Evolutionary conservation across 2,797 vertebrate genomes (phyloP).

Genomic region (Heliangelus exortis): DNA sequence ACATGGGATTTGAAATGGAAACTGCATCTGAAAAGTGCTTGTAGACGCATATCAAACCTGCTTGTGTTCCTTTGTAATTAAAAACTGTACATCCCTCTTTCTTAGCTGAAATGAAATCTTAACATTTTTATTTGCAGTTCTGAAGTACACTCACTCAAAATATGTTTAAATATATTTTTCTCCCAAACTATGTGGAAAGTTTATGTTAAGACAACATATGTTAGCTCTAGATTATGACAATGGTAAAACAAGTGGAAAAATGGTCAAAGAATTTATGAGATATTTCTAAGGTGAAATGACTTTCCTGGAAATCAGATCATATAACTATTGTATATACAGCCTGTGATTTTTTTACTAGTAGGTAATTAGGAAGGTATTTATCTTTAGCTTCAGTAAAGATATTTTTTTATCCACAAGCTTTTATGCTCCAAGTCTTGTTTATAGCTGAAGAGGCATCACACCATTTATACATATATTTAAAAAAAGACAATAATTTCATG

Average conservation of each 20-base stretch:
- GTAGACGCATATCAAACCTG: neutral
- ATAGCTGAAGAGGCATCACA: neutral
- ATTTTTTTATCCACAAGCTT: neutral
- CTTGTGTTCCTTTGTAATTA: conserved; percentile 16
- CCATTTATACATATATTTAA: neutral
- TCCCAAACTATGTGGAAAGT: neutral
- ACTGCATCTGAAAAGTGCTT: neutral
- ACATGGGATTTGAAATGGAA: conserved; percentile 15
- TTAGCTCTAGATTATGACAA: neutral
- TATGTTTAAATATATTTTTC: neutral
- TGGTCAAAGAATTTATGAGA: neutral
- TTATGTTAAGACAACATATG: neutral
- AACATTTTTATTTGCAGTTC: neutral
- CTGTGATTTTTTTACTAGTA: neutral
- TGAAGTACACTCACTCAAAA: conserved; percentile 15
- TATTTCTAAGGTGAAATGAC: neutral
- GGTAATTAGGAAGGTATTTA: neutral
- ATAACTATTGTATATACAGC: fast-evolving
- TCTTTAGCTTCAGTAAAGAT: neutral
- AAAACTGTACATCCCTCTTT: neutral
- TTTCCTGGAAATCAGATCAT: neutral
- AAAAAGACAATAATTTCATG: neutral
- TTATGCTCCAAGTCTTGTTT: neutral
- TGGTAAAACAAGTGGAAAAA: neutral
- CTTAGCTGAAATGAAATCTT: conserved; percentile 7